Evolutionary conservation across 2,113 vertebrate genomes (phyloP).

Genomic region (Miniopterus natalensis): DNA sequence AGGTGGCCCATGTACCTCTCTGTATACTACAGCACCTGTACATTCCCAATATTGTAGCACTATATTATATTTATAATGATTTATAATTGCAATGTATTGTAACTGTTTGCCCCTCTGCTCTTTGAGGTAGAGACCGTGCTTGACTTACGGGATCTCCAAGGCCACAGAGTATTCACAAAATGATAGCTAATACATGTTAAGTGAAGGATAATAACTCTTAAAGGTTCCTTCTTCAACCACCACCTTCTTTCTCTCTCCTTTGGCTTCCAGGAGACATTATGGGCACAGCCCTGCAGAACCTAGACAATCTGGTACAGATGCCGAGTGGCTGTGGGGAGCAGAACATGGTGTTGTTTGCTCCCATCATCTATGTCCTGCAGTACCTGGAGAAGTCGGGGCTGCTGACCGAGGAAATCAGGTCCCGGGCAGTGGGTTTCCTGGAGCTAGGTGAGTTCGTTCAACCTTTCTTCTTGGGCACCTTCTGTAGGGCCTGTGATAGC

Average conservation of each 20-base stretch:
- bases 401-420: conserved; percentile 85
- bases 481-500: background rate
- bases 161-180: background rate
- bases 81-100: background rate
- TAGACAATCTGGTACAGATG: conserved; percentile 89
- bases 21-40: background rate
- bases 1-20: background rate
- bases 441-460: conserved; percentile 86
- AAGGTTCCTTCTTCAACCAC: background rate
- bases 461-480: background rate
- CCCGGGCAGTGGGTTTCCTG: conserved; percentile 86
- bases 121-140: background rate
- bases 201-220: background rate
- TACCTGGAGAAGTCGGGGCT: conserved; percentile 90
- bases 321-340: conserved; percentile 93
- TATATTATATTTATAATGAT: background rate
- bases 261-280: conserved; percentile 90
- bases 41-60: background rate
- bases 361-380: conserved; percentile 92
- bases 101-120: background rate
- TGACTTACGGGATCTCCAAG: background rate
- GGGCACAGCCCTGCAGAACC: conserved; percentile 89
- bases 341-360: conserved; percentile 93
- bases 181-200: background rate
- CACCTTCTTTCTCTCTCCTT: background rate